Evolutionary conservation across 2,113 vertebrate species (phyloP), one percentile per base, ranked within the genome.

Genomic region (Symphodus melops): DNA sequence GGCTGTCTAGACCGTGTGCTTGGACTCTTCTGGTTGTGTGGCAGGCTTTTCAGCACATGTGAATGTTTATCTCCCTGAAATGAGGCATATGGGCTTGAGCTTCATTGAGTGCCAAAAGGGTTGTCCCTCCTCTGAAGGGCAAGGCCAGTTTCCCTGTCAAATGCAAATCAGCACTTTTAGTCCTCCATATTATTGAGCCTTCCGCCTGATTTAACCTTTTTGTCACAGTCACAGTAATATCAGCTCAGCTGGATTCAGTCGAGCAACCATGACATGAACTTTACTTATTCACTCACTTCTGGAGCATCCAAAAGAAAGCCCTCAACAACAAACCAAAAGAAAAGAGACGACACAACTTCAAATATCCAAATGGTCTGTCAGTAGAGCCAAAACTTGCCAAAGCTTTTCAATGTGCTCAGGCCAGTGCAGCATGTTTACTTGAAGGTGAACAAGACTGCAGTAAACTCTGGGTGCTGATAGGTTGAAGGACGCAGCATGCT

Each of bases 51-150:
- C 77, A 86, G 74, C 92, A 91, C 84, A 92, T 92, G 89, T 87
- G 84, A 89, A 88, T 92, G 87, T 94, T 92, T 93, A 91, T 92
- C 74, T 69, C 75, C 89, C 57, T 88, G 86, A 90, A 91, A 88
- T 85, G 77, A 85, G 88, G 82, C 91, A 67, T 85, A 75, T 66
- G 68, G 77, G 52, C 72, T 56, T 56, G 51, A 82, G 86, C 63
- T 88, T 76, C 70, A 82, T 66, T 76, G 75, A 68, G 63, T 79
- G 83, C 80, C 77, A 86, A 86, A 87, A 59, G 75, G 82, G 82
- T 72, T 82, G 82, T 79, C 75, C 81, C 46, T 75, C 21, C 46
- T 72, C 49, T 49, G 41, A 39, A 49, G 10, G 21, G 12, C 52
- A 1, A 46, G 44, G 44, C 61, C 55, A 54, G 51, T 51, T 23